Evolutionary conservation across 2,113 vertebrate genomes (phyloP).

Genomic region (Salvelinus namaycush): DNA sequence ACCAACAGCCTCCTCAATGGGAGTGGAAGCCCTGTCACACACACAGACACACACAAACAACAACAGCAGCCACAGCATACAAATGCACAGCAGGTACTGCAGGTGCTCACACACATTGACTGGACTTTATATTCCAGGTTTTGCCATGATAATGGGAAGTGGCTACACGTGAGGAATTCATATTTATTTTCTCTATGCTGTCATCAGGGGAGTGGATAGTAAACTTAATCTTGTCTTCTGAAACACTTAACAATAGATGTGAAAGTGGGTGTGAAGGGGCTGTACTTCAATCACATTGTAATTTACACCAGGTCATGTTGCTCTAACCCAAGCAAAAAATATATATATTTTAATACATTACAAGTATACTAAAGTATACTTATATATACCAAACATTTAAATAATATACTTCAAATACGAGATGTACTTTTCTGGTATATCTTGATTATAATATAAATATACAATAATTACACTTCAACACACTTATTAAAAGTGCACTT

Average conservation of each 20-base stretch:
- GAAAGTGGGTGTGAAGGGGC: not conserved
- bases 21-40: slow-evolving; percentile 23
- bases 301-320: slow-evolving; percentile 4
- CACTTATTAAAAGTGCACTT: too few relatives aligned
- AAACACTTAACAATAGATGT: not conserved
- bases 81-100: not conserved
- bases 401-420: too few relatives aligned
- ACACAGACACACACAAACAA: slow-evolving; percentile 6
- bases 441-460: too few relatives aligned
- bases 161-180: not conserved
- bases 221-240: not conserved
- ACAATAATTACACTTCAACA: too few relatives aligned
- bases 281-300: not conserved
- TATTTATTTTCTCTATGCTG: not conserved
- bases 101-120: not conserved
- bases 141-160: not conserved
- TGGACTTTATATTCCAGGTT: not conserved
- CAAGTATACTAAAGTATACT: too few relatives aligned
- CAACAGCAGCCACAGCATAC: not conserved
- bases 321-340: not conserved
- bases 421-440: too few relatives aligned
- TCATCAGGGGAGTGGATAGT: not conserved
- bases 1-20: slow-evolving; percentile 28
- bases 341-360: too few relatives aligned
- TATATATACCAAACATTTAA: too few relatives aligned